These are phyloP conservation scores for Argyrosomus japonicus DNA, from an alignment of 2,113 vertebrate genomes.

Conservation along the genomic window DNA sequence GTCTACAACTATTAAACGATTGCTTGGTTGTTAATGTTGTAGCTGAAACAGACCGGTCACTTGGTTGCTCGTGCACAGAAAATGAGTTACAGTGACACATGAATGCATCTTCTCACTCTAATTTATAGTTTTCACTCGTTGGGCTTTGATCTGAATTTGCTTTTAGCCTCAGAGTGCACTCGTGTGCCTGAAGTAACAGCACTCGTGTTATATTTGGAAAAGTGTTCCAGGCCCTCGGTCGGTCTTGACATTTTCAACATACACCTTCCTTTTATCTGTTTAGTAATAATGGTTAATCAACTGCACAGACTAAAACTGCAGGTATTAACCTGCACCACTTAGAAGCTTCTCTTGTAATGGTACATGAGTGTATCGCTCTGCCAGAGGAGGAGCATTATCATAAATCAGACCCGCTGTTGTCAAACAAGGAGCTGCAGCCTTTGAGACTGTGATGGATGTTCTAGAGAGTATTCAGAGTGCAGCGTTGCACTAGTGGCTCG, in stretches of 20 bases:
- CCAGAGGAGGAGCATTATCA: neutral
- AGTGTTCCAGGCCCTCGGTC: neutral
- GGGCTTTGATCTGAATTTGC: neutral
- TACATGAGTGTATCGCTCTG: neutral
- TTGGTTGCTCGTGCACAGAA: neutral
- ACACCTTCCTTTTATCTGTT: neutral
- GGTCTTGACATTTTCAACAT: neutral
- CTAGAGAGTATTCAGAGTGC: neutral
- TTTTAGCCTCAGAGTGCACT: neutral
- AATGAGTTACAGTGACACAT: neutral
- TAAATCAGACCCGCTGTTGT: neutral
- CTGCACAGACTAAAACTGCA: neutral
- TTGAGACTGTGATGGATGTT: neutral
- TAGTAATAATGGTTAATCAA: slow-evolving; percentile 8
- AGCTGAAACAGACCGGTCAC: neutral
- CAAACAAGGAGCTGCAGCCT: neutral
- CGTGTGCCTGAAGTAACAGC: neutral
- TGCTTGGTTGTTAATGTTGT: neutral
- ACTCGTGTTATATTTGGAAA: slow-evolving; percentile 15
- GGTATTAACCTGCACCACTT: slow-evolving; percentile 3
- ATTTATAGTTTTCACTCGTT: neutral
- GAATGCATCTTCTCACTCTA: too few relatives aligned
- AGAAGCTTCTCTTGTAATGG: neutral
- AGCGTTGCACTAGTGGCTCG: neutral
- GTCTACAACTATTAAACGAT: neutral